Evolutionary conservation across 2,888 invertebrate genomes (phyloP).

Genomic region (Cerastoderma edule): DNA sequence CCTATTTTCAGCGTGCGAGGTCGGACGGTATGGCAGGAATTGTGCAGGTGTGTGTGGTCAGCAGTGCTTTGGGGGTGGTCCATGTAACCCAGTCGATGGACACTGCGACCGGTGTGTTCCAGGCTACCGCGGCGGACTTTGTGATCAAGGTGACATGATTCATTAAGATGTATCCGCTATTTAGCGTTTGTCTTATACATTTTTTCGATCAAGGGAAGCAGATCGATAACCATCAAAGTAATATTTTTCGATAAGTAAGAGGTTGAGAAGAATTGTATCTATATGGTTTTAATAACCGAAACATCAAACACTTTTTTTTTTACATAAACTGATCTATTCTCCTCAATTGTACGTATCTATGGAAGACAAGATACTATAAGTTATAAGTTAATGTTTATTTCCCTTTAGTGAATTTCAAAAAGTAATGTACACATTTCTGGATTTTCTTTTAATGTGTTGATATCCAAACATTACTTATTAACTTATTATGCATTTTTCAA

Average conservation of each 20-base stretch:
- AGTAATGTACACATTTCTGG: too few species aligned
- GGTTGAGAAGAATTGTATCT: neutral
- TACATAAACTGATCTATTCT: too few species aligned
- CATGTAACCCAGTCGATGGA: conserved; percentile 8
- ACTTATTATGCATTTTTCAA: too few species aligned
- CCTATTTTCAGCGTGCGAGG: conserved; percentile 9
- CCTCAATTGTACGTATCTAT: too few species aligned
- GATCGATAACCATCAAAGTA: neutral
- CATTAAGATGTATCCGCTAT: too few species aligned
- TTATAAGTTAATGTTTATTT: too few species aligned
- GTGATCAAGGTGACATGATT: conserved; percentile 6
- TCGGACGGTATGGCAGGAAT: neutral
- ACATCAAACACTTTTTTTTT: conserved; percentile 1
- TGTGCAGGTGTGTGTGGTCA: neutral
- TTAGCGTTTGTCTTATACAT: neutral
- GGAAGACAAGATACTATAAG: too few species aligned
- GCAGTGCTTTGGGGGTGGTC: neutral
- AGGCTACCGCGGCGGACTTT: neutral
- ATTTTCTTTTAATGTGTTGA: too few species aligned
- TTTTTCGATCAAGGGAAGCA: neutral
- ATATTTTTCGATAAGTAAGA: neutral
- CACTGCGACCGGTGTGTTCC: neutral
- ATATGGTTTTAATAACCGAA: neutral
- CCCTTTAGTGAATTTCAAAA: too few species aligned
- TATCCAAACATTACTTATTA: too few species aligned